phyloP scores from a whole-genome alignment of 2,888 invertebrate genomes.

The Sphecodes monilicornis region DNA sequence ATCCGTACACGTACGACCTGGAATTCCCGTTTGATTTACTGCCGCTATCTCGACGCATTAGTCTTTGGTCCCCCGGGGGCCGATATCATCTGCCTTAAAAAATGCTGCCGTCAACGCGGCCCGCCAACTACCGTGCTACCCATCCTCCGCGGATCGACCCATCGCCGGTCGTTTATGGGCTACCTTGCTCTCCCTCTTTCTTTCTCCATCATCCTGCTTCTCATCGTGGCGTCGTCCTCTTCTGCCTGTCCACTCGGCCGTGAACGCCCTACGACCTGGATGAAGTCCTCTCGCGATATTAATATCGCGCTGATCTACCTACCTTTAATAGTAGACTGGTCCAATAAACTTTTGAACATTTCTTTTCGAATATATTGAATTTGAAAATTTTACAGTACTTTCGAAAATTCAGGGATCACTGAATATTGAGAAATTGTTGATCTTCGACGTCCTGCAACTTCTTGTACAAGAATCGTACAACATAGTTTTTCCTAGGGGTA shows the following conservation, averaged over 20 bases:
- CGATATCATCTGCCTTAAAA: conserved; percentile 81
- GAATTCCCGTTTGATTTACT: conserved; percentile 80
- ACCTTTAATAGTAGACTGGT: neutral
- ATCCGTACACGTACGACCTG: conserved; percentile 73
- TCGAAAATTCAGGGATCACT: too few species aligned
- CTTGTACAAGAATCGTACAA: too few species aligned
- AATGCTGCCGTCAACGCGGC: conserved; percentile 79
- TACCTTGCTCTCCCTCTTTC: conserved; percentile 33
- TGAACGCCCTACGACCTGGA: conserved; percentile 39
- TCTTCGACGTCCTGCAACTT: too few species aligned
- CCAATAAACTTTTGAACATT: too few species aligned
- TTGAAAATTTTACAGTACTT: too few species aligned
- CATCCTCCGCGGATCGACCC: conserved; percentile 71
- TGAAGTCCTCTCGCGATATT: conserved; percentile 27
- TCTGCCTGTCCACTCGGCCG: conserved; percentile 9
- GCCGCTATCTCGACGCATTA: conserved; percentile 80
- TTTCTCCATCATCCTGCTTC: neutral
- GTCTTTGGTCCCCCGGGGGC: conserved; percentile 76
- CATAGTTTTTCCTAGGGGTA: too few species aligned
- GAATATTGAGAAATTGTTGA: too few species aligned
- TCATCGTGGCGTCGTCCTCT: conserved; percentile 22
- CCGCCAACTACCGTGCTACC: conserved; percentile 76
- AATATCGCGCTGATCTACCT: neutral
- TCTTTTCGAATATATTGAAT: too few species aligned
- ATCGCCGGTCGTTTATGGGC: conserved; percentile 62